Evolutionary conservation across 2,113 vertebrate species (phyloP).

Genomic region (Rhea americana): DNA sequence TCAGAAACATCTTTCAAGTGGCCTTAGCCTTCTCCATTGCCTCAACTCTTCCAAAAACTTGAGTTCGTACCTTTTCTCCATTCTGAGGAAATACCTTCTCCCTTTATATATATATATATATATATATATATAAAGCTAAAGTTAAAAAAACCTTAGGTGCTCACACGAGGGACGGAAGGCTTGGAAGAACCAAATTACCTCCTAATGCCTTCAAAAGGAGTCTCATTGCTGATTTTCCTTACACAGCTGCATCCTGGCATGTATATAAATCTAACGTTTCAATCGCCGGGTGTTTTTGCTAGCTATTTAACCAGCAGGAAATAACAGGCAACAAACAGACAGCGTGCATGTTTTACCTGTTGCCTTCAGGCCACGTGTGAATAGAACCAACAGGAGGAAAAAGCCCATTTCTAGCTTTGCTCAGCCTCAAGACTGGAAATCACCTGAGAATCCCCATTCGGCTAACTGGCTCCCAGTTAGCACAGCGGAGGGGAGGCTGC

Average conservation of each 20-base stretch:
- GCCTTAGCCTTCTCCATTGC: not conserved
- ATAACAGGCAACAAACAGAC: not conserved
- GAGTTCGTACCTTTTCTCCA: not conserved
- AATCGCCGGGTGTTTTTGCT: not conserved
- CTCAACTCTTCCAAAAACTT: not conserved
- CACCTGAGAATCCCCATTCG: not conserved
- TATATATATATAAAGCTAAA: not conserved
- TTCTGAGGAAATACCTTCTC: not conserved
- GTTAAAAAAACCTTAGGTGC: not conserved
- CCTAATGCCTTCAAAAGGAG: not conserved
- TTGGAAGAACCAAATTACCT: not conserved
- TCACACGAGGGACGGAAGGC: not conserved
- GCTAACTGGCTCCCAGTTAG: not conserved
- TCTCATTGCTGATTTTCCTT: not conserved
- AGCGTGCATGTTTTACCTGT: not conserved
- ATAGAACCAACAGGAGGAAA: not conserved
- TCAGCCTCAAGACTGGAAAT: slow-evolving; percentile 12
- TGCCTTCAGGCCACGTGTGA: not conserved
- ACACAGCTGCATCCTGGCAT: not conserved
- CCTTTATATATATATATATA: not conserved
- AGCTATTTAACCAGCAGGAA: not conserved
- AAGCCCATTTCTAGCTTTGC: slow-evolving; percentile 15
- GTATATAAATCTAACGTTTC: not conserved
- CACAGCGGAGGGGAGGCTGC: not conserved
- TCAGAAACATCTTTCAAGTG: not conserved